Conservation (phyloP, 2,888 invertebrate species). For the Hirtodrosophila cameraria region DNA sequence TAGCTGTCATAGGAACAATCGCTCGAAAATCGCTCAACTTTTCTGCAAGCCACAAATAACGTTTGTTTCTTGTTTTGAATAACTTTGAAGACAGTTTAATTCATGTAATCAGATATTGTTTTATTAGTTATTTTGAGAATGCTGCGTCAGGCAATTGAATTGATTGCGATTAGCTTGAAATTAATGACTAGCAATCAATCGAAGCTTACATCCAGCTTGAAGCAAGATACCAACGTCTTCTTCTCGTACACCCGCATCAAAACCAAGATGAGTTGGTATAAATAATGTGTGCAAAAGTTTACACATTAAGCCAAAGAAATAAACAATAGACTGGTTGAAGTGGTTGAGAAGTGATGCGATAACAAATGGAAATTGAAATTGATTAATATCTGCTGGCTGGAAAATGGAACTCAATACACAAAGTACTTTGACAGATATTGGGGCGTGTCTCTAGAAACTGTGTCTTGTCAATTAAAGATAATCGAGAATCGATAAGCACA, state of each 20-base stretch:
- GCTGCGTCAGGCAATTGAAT: constrained; percentile 28
- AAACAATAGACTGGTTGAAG: constrained; percentile 2
- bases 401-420: constrained; percentile 2
- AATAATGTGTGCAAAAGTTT: constrained; percentile 37
- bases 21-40: too few species aligned
- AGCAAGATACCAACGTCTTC: constrained; percentile 4
- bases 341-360: not conserved
- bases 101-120: too few species aligned
- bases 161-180: constrained; percentile 60
- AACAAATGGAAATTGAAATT: constrained; percentile 6
- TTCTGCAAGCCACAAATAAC: too few species aligned
- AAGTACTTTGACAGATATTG: constrained; percentile 6
- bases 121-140: constrained; percentile 9
- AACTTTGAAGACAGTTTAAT: too few species aligned
- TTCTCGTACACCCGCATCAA: constrained; percentile 9
- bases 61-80: too few species aligned
- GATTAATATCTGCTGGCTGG: constrained; percentile 1
- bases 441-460: not conserved
- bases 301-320: constrained; percentile 10
- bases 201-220: constrained; percentile 16
- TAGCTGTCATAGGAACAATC: too few species aligned
- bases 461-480: constrained; percentile 60
- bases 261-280: constrained; percentile 32
- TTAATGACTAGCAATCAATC: constrained; percentile 57
- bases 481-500: constrained; percentile 49